Evolutionary conservation across 1,140 invertebrate species (phyloP).

Genomic region (Elymnias hypermnestra): DNA sequence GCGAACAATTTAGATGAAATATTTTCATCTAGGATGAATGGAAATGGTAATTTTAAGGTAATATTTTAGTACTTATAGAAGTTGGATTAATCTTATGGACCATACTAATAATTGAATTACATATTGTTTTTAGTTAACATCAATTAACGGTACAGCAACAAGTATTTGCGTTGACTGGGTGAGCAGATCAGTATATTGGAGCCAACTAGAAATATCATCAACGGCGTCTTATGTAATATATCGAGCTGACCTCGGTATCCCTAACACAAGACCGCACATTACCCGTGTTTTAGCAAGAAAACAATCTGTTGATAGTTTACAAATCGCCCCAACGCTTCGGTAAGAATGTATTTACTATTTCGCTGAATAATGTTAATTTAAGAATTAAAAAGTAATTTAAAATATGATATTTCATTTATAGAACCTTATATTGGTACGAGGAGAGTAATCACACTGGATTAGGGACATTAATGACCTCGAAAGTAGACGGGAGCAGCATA

Average conservation of each 20-base stretch:
- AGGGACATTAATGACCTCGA: slow-evolving; percentile 79
- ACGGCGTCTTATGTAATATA: slow-evolving; percentile 72
- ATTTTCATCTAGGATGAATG: slow-evolving; percentile 79
- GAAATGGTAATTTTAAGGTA: slow-evolving; percentile 69
- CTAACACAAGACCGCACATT: slow-evolving; percentile 64
- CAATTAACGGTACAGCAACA: slow-evolving; percentile 80
- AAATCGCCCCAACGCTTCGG: slow-evolving; percentile 84
- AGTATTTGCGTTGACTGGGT: slow-evolving; percentile 92
- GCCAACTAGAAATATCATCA: slow-evolving; percentile 76
- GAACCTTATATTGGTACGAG: slow-evolving; percentile 84
- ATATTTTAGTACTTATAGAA: background rate
- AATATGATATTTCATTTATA: too few relatives aligned
- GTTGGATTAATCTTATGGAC: background rate
- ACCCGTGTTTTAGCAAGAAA: slow-evolving; percentile 70
- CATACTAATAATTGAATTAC: background rate
- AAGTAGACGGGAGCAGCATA: slow-evolving; percentile 76
- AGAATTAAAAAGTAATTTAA: too few relatives aligned
- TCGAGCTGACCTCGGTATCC: slow-evolving; percentile 78
- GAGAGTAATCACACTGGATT: slow-evolving; percentile 76
- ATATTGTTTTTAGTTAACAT: slow-evolving; percentile 38
- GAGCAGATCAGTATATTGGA: slow-evolving; percentile 87
- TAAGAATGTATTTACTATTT: too few relatives aligned
- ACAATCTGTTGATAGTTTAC: slow-evolving; percentile 79
- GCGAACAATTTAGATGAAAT: slow-evolving; percentile 88
- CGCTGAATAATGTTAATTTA: too few relatives aligned